These are phyloP conservation scores for Armadillidium nasatum DNA, from an alignment of 1,140 invertebrate genomes.

Conservation along the genomic window DNA sequence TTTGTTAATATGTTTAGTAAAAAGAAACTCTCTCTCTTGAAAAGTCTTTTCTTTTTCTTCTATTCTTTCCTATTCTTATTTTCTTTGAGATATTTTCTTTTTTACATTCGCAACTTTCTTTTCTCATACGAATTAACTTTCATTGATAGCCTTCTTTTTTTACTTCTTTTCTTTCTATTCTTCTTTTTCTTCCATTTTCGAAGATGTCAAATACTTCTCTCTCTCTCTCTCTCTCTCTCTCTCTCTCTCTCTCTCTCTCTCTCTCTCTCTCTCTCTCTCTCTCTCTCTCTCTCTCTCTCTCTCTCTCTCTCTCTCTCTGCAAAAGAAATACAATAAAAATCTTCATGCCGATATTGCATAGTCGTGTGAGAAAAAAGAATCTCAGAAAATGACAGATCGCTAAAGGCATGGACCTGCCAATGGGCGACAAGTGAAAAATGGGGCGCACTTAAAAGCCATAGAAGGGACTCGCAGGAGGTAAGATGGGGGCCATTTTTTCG, in stretches of 20 bases:
- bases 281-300: not conserved
- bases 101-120: no score
- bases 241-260: no score
- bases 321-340: constrained; percentile 10
- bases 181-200: no score
- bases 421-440: constrained; percentile 18
- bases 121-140: no score
- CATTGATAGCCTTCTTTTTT: no score
- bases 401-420: not conserved
- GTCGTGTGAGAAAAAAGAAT: constrained; percentile 7
- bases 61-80: no score
- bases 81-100: no score
- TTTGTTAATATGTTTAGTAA: not conserved
- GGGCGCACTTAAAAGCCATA: constrained; percentile 10
- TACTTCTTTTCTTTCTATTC: no score
- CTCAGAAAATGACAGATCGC: not conserved
- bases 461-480: not conserved
- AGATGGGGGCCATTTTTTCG: constrained; percentile 16
- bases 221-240: no score
- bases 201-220: no score
- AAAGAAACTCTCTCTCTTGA: not conserved
- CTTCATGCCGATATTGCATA: constrained; percentile 13
- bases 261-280: no score
- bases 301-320: not conserved
- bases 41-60: no score